These are phyloP conservation scores for Incurvaria masculella DNA, from an alignment of 2,888 invertebrate genomes.

Conservation along the genomic window DNA sequence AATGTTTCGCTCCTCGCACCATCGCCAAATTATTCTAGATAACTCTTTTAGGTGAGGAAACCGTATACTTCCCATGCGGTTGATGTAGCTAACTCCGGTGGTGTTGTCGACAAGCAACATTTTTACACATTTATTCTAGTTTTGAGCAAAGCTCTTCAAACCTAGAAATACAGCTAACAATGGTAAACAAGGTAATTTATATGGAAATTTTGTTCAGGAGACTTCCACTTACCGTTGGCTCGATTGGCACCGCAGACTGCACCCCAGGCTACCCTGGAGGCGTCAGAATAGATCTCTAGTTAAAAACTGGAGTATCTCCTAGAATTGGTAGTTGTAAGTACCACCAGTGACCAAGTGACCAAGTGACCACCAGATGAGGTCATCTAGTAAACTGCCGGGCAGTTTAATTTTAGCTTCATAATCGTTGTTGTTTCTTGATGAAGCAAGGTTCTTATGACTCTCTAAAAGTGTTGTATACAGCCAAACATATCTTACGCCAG, in stretches of 20 bases:
- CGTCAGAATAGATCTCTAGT: conserved; percentile 1
- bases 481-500: conserved; percentile 2
- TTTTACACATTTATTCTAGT: neutral
- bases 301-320: neutral
- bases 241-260: neutral
- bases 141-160: conserved; percentile 7
- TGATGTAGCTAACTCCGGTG: conserved; percentile 6
- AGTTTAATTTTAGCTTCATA: conserved; percentile 1
- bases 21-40: conserved; percentile 4
- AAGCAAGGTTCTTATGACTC: conserved; percentile 1
- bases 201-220: neutral
- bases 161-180: no score
- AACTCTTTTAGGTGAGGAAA: conserved; percentile 1
- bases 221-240: neutral
- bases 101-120: conserved; percentile 8
- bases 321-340: neutral
- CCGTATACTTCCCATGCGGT: conserved; percentile 5
- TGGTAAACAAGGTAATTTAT: neutral
- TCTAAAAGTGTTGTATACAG: conserved; percentile 5
- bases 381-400: neutral
- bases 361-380: neutral
- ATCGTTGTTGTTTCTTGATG: neutral
- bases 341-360: no score
- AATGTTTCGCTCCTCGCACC: neutral
- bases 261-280: conserved; percentile 1